A percentile compares a stretch with the other conserved stretches of the same genome.
Conservation (phyloP, 2,113 vertebrate genomes). For the Megaptera novaeangliae region DNA sequence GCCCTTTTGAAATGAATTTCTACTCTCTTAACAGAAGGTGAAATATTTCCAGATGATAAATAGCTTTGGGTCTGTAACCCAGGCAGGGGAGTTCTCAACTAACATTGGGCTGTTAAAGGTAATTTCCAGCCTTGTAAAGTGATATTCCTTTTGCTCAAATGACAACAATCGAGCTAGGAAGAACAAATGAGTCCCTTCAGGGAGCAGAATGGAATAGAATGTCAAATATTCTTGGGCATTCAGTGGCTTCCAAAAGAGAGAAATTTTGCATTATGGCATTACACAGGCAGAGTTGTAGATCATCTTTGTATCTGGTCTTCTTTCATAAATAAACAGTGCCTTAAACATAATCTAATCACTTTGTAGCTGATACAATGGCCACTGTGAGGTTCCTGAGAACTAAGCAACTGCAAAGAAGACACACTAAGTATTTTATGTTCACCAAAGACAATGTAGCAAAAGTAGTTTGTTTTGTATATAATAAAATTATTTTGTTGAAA, state of each 20-base stretch:
- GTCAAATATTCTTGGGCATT: neutral
- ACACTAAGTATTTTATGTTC: neutral
- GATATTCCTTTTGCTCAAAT: neutral
- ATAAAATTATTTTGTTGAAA: neutral
- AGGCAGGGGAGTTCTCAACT: neutral
- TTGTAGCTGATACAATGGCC: neutral
- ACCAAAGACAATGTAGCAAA: neutral
- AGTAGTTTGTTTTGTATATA: neutral
- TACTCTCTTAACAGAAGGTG: constrained; percentile 16
- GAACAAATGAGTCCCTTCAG: constrained; percentile 29
- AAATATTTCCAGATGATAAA: constrained; percentile 62
- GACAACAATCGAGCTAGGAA: neutral
- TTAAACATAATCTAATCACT: neutral
- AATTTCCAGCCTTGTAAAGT: constrained; percentile 28
- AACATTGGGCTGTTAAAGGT: neutral
- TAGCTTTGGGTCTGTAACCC: constrained; percentile 34
- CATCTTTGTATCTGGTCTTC: neutral
- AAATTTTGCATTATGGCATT: neutral
- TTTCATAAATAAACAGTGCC: neutral
- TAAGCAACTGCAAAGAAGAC: neutral
- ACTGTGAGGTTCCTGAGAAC: neutral
- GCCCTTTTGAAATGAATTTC: constrained; percentile 19
- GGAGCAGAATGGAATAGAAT: neutral
- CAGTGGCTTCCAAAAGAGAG: neutral
- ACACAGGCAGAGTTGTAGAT: neutral